Base-by-base conservation (phyloP, 1,140 invertebrate species). In the Globodera rostochiensis region DNA sequence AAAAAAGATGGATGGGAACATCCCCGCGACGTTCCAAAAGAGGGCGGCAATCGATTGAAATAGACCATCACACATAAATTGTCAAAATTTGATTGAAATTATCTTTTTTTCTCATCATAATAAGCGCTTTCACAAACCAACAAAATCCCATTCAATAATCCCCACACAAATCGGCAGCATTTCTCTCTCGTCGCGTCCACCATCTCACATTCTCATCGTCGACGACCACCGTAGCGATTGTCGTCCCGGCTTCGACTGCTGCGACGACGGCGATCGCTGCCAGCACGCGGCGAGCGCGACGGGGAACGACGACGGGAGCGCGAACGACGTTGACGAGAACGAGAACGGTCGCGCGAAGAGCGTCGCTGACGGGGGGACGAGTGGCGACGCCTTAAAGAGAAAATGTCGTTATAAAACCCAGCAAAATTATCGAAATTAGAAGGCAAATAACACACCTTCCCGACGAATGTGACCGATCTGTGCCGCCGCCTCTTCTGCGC, bases 201-300 rank as follows among this genome's bases (percentile, higher is more conserved):
- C 36, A 36, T 36, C 36, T 3, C 2, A 36, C 1, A 1, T 36
- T 36, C 19, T 47, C 71, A 73, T 73, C 71, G 57, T 64, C 57
- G 57, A 15, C 57, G 57, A 64, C 57, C 15, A 15, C 57, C 53
- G 53, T 53, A 11, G 19, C 11, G 77, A 70, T 47, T 21, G 77
- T 53, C 57, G 74, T 49, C 79, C 64, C 79, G 79, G 7, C 79
- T 80, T 6, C 2, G 66, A 73, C 77, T 74, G 45, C 50, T n/a
- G 66, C 80, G 70, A 49, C 73, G 70, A 36, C 69, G 50, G 53
- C 74, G 73, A 69, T 80, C 64, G 7, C 80, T 80, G 64, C 80
- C 49, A 46, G 11, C 74, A 25, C 78, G 70, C 73, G 73, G 36
- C 50, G 67, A n/a, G 74, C 25, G 50, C 47, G 76, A 60, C 1